Percentiles rank a stretch among this genome's conserved stretches.
Conservation (phyloP, 35 echinoderm and acorn worm genomes). For the Ptychodera flava region DNA sequence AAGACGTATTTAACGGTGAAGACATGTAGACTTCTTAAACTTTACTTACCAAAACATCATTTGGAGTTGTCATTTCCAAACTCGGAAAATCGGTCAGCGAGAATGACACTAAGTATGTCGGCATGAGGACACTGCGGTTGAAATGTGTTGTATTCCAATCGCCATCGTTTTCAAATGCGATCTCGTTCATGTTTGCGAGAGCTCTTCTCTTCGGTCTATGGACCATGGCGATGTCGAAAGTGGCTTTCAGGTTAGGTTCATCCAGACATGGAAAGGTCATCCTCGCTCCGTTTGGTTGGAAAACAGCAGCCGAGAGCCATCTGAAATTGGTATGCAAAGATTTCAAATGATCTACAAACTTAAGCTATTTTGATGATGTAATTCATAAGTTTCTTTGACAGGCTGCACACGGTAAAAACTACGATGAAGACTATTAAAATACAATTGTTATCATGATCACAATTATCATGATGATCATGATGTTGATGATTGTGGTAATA, state of each 20-base stretch:
- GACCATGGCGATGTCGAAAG: slow-evolving; percentile 45
- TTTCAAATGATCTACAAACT: not conserved
- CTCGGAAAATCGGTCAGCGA: not conserved
- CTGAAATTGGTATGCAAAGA: not conserved
- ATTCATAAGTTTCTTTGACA: no score
- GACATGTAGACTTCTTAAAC: no score
- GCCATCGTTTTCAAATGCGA: not conserved
- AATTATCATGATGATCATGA: no score
- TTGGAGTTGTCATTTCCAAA: not conserved
- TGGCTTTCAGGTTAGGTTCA: slow-evolving; percentile 77
- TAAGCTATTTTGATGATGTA: not conserved
- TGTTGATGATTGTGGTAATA: no score
- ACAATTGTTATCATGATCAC: not conserved
- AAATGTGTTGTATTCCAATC: not conserved
- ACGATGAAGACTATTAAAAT: not conserved
- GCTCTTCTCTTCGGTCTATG: not conserved
- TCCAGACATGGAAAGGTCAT: slow-evolving; percentile 85
- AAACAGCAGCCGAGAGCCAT: not conserved
- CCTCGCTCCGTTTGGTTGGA: slow-evolving; percentile 63
- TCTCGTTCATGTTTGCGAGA: not conserved
- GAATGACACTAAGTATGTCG: not conserved
- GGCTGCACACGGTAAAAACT: no score
- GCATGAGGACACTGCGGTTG: not conserved
- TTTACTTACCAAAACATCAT: not conserved
- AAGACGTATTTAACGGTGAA: no score